phyloP scores from a whole-genome alignment of 2,797 vertebrate species.

The Myripristis jacobus region DNA sequence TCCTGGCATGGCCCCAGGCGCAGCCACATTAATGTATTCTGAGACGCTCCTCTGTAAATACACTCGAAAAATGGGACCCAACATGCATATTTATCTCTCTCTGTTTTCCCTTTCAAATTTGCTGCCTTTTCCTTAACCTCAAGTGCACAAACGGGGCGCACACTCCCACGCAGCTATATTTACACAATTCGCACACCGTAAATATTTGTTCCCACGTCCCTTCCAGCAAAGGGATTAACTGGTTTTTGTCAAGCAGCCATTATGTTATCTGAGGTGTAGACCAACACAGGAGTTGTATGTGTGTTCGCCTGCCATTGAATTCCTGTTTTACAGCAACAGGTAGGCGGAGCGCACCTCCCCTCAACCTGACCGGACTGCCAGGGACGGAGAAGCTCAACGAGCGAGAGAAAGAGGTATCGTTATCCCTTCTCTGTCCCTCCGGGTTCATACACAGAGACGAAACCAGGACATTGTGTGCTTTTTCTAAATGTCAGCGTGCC shows the following conservation, averaged over 20 bases:
- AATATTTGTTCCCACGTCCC: conserved; percentile 46
- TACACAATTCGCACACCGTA: conserved; percentile 42
- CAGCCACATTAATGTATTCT: conserved; percentile 46
- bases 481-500: not conserved
- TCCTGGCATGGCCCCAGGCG: conserved; percentile 50
- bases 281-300: not conserved
- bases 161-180: conserved; percentile 50
- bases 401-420: conserved; percentile 95
- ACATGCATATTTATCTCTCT: conserved; percentile 42
- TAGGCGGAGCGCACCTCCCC: conserved; percentile 92
- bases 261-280: conserved; percentile 26
- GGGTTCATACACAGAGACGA: not conserved
- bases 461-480: not conserved
- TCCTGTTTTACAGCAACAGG: conserved; percentile 80
- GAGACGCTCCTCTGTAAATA: conserved; percentile 58
- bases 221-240: conserved; percentile 44
- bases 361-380: conserved; percentile 96
- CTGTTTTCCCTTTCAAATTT: conserved; percentile 41
- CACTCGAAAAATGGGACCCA: conserved; percentile 28
- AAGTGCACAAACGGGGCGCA: conserved; percentile 40
- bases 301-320: conserved; percentile 39
- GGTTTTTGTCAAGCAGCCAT: conserved; percentile 28
- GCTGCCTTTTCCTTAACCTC: conserved; percentile 33
- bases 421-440: not conserved
- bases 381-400: conserved; percentile 98